Percentiles rank a stretch among this genome's conserved stretches.
phyloP scores from a whole-genome alignment of 2,113 vertebrate species.

The Phalacrocorax brasilianus region DNA sequence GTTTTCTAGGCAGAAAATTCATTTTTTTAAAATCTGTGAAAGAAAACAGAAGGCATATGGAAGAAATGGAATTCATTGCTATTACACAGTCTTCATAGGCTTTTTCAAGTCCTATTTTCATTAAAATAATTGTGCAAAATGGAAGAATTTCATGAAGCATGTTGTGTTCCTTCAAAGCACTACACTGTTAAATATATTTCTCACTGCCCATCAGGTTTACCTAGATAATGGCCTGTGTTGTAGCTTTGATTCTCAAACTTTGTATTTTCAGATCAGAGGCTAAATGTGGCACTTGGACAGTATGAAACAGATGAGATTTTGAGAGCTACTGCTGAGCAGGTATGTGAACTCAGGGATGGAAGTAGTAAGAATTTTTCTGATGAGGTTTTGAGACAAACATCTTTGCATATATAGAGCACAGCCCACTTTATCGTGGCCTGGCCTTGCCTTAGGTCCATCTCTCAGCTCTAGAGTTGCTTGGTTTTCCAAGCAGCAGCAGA shows the following conservation, averaged over 20 bases:
- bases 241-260: background rate
- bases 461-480: background rate
- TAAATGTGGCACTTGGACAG: constrained; percentile 58
- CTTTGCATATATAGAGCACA: background rate
- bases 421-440: fast-evolving
- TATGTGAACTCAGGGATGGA: constrained; percentile 48
- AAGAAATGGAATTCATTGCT: background rate
- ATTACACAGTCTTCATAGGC: background rate
- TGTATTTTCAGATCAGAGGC: constrained; percentile 65
- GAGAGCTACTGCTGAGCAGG: constrained; percentile 64
- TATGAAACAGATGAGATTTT: constrained; percentile 51
- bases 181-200: background rate
- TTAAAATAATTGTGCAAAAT: background rate
- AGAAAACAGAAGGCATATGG: background rate
- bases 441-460: background rate
- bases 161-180: fast-evolving
- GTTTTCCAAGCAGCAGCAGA: background rate
- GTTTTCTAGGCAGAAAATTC: background rate
- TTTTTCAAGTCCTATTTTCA: background rate
- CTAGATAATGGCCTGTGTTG: background rate
- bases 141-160: background rate
- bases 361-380: background rate
- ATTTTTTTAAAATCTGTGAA: background rate
- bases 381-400: background rate
- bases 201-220: background rate